A percentile compares a stretch with the other conserved stretches of the same genome.
phyloP scores from a whole-genome alignment of 2,888 invertebrate species.

The Napeogenes sylphis region DNA sequence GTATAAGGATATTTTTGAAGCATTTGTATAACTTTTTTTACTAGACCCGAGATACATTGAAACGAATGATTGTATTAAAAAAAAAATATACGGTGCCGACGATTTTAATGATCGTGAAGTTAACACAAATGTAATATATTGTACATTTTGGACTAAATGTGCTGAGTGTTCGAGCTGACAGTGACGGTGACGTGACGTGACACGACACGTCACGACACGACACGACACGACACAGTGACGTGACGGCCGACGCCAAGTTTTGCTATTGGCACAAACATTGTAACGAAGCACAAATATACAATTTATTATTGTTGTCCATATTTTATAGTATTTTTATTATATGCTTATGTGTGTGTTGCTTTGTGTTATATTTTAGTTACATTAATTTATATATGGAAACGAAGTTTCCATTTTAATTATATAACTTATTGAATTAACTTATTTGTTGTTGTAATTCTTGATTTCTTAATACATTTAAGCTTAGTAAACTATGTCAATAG shows the following conservation, averaged over 20 bases:
- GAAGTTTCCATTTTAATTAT: slow-evolving; percentile 70
- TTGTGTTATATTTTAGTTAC: slow-evolving; percentile 72
- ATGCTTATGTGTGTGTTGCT: slow-evolving; percentile 75
- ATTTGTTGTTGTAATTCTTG: slow-evolving; percentile 70
- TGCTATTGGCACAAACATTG: slow-evolving; percentile 69
- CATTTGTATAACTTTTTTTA: slow-evolving; percentile 76
- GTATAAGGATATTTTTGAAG: slow-evolving; percentile 78
- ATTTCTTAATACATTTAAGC: slow-evolving; percentile 51
- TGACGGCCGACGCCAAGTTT: slow-evolving; percentile 63
- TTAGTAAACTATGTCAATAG: slow-evolving; percentile 66
- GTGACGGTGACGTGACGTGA: slow-evolving; percentile 29
- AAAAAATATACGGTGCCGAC: slow-evolving; percentile 70
- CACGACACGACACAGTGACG: slow-evolving; percentile 1
- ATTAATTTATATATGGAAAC: slow-evolving; percentile 70
- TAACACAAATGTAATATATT: slow-evolving; percentile 75
- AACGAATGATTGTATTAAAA: slow-evolving; percentile 55
- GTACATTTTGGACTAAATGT: slow-evolving; percentile 77
- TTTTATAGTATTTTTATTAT: slow-evolving; percentile 68
- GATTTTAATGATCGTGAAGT: slow-evolving; percentile 60
- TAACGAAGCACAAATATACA: slow-evolving; percentile 59
- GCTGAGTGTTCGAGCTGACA: slow-evolving; percentile 75
- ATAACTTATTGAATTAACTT: slow-evolving; percentile 72
- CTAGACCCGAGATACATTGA: slow-evolving; percentile 70
- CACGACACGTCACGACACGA: too few species aligned
- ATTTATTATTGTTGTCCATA: slow-evolving; percentile 67